Conservation (phyloP, 2,888 invertebrate species). For the Hoplodrina blanda region DNA sequence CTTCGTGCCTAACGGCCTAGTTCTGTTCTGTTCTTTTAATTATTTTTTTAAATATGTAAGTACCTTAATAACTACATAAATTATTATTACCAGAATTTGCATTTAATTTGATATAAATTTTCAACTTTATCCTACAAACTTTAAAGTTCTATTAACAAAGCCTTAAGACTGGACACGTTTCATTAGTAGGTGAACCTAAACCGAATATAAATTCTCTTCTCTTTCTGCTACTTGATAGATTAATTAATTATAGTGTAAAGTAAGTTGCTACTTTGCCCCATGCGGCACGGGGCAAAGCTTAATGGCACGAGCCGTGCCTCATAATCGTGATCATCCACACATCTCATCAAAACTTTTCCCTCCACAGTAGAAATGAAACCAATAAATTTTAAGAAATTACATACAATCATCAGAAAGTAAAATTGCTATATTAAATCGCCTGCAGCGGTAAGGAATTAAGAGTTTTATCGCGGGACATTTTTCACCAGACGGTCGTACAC, state of each 20-base stretch:
- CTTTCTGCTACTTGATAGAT: background rate
- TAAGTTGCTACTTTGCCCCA: slow-evolving; percentile 12
- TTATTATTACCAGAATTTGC: no score
- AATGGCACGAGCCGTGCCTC: background rate
- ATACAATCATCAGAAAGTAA: slow-evolving; percentile 65
- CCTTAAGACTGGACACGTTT: no score
- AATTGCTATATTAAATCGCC: slow-evolving; percentile 69
- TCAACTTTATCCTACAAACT: no score
- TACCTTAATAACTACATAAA: no score
- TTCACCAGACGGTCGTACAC: slow-evolving; percentile 64
- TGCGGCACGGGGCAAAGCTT: background rate
- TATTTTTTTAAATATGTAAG: no score
- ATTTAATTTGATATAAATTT: no score
- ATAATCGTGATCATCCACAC: slow-evolving; percentile 16
- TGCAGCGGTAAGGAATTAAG: slow-evolving; percentile 67
- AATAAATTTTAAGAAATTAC: slow-evolving; percentile 63
- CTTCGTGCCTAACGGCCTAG: no score
- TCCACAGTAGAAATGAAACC: slow-evolving; percentile 36
- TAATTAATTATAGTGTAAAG: background rate
- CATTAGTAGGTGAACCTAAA: no score
- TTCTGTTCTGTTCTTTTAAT: no score
- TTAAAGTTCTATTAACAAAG: no score
- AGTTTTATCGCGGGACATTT: slow-evolving; percentile 71
- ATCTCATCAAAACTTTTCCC: slow-evolving; percentile 31
- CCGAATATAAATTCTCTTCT: no score